Base-by-base conservation (phyloP, 2,888 invertebrate genomes). In the Oscheius sp. region DNA sequence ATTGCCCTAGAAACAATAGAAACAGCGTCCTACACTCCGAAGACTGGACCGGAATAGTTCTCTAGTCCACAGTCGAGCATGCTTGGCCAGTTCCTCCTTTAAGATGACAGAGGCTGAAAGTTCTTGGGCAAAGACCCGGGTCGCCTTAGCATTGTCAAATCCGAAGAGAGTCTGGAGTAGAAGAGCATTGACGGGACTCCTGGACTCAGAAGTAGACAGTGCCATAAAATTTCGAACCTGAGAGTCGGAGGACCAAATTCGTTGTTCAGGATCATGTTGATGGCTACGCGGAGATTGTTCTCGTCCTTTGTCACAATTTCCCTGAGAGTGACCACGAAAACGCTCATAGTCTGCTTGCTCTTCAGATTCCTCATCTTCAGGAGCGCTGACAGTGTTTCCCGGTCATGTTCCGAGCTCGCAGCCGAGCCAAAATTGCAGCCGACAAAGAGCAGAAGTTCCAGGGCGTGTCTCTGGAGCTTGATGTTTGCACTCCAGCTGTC, bases 401-500 rank as follows among this genome's bases (percentile, higher is more conserved):
- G 90, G 90, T 94, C 94, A 74, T 92, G 91, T 3, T 92, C 90
- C 32, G 92, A 92, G 72, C 92, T 92, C 65, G 92, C 92, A 29
- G 93, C 88, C 10, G 57, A 87, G 2, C 63, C 94, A 83, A 95
- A 95, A 91, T 98, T 98, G 85, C 94, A 93, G 89, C 96, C 96
- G 81, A 97, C 93, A 86, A 94, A 93, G 72, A 96, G 94, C 37
- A 98, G 91, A 71, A 98, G 90, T 90, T 97, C 97, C 90, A 96
- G 96, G 0, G 96, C 96, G 33, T 94, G 93, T 86, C 95, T 93
- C 92, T 94, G 94, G 71, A 96, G 91, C 92, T 97, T 98, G 77
- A 96, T 96, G 89, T 96, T 96, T 90, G 96, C 96, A 75, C 97
- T 92, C 96, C 96, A 97, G 84, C 94, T 93, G 90, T 97, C 97